A percentile compares a stretch with the other conserved stretches of the same genome.
These are phyloP conservation scores for Penaeus monodon DNA, from an alignment of 2,888 invertebrate genomes.

Conservation along the genomic window DNA sequence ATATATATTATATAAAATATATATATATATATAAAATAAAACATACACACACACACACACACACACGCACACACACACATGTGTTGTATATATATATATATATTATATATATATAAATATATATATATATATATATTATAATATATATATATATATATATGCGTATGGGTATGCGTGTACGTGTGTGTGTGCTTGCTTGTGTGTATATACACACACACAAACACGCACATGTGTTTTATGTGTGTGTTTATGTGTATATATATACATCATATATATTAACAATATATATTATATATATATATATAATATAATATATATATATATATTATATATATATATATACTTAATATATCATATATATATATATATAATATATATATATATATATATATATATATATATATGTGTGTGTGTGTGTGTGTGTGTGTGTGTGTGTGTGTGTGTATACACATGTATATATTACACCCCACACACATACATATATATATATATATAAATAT, in stretches of 20 bases:
- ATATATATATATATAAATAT: slow-evolving; percentile 19
- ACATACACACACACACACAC: too few species aligned
- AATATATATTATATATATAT: slow-evolving; percentile 16
- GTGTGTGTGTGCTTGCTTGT: not conserved
- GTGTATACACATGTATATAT: too few species aligned
- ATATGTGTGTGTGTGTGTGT: slow-evolving; percentile 23
- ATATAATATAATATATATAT: too few species aligned
- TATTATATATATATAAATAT: too few species aligned
- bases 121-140: too few species aligned
- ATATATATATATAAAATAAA: too few species aligned
- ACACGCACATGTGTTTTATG: slow-evolving; percentile 21
- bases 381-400: slow-evolving; percentile 18
- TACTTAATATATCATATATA: not conserved
- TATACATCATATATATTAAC: slow-evolving; percentile 4
- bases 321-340: slow-evolving; percentile 21
- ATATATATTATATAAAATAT: too few species aligned
- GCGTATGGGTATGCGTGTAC: not conserved
- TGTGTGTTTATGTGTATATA: slow-evolving; percentile 14
- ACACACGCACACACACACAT: too few species aligned
- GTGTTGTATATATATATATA: too few species aligned
- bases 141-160: not conserved
- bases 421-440: slow-evolving; percentile 12
- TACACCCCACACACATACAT: too few species aligned
- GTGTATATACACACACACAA: slow-evolving; percentile 15
- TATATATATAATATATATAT: slow-evolving; percentile 11